Base-by-base conservation (phyloP, 2,888 invertebrate species). In the Eupithecia dodoneata region DNA sequence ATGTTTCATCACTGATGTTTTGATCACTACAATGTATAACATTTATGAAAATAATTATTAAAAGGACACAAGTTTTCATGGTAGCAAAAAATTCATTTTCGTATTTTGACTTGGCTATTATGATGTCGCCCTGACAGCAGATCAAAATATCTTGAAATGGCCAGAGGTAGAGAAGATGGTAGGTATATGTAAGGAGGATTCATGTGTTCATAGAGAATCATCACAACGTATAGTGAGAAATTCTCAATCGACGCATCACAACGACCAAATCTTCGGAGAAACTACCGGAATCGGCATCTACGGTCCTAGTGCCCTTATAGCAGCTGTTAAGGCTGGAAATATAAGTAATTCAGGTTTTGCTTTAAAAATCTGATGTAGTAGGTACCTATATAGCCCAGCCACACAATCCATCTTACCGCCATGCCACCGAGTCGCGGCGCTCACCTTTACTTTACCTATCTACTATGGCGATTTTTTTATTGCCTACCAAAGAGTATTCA, bases 31-130 rank as follows among this genome's bases (percentile, higher is more conserved):
- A 87, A 81, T 86, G 83, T 85, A 88, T 85, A 81, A 88, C 83
- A 82, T 90, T 87, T 88, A 87, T 87, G 91, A 91, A 89, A 84
- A 88, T 85, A 89, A 90, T 86, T 88, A 92, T 87, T 85, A 94
- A 92, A 92, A 92, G 86, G 86, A 87, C 86, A 87, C 87, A 86
- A 88, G 88, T 89, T 92, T 88, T 91, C 94, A 94, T 94, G 88
- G 83, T 94, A 91, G 87, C 83, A 90, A 92, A 91, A 88, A 87
- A 80, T 85, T 86, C 84, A 87, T 85, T 86, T 85, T 89, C 84
- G 74, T 89, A 85, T 87, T 90, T 89, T 91, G 92, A 92, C 91
- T 88, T 88, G 4, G 67, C 44, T 69, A 69, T 69, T 69, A 79
- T 82, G 86, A 81, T 86, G 86, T 81, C 85, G 70, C 70, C 73